Percentiles rank a stretch among this genome's conserved stretches.
phyloP scores from a whole-genome alignment of 92 coral and sea anemone genomes.

The Parazoanthus atlanticus region DNA sequence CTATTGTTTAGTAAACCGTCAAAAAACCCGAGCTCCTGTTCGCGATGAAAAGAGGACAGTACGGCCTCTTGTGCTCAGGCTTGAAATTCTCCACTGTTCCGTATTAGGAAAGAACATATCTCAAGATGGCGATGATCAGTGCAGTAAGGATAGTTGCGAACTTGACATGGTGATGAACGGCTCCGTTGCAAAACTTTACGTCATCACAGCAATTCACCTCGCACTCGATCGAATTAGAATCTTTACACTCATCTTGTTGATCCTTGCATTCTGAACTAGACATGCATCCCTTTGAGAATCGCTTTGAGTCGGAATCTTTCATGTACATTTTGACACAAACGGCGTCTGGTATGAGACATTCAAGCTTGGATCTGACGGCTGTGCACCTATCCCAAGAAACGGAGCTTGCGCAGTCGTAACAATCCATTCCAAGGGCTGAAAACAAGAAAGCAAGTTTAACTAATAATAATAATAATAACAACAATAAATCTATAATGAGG shows the following conservation, averaged over 20 bases:
- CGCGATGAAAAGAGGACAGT: too few relatives aligned
- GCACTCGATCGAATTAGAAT: background rate
- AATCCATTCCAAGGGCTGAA: conserved; percentile 5
- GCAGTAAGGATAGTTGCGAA: background rate
- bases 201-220: conserved; percentile 29
- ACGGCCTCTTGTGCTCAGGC: background rate
- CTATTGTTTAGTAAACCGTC: too few relatives aligned
- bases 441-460: background rate
- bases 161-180: background rate
- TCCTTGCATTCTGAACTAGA: background rate
- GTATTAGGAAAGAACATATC: background rate
- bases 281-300: background rate
- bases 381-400: background rate
- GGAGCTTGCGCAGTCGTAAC: conserved; percentile 13
- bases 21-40: too few relatives aligned
- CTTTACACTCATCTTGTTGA: background rate
- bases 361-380: background rate
- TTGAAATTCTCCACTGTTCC: background rate
- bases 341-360: background rate
- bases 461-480: too few relatives aligned
- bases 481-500: too few relatives aligned
- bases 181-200: background rate
- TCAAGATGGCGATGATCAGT: background rate
- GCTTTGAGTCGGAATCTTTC: background rate
- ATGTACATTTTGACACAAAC: background rate